Base-by-base conservation (phyloP, 2,797 vertebrate species). In the Thalassophryne amazonica region DNA sequence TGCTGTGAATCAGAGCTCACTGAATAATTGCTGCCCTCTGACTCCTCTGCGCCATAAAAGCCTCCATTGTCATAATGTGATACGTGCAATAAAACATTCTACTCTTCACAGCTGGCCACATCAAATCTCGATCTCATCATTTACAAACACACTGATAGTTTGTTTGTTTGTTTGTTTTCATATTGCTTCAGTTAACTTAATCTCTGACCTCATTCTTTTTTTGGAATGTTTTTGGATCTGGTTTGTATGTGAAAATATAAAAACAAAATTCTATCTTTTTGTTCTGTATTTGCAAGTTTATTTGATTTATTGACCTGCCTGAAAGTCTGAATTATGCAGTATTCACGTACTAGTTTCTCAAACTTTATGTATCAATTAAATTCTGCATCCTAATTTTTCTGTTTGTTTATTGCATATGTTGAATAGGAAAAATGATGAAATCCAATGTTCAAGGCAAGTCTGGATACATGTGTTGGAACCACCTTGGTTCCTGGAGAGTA, bases 1-100 rank as follows among this genome's bases (percentile, higher is more conserved):
- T 2, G n/a, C 25, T 8, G 41, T 58, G 64, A 69, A 55, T 70
- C 43, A 60, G 2, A 65, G 22, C 12, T 17, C 19, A 37, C 11
- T 51, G 34, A 63, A 63, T 60, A 57, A 71, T 50, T n/a, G 6
- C 31, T 40, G 13, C 30, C 6, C 22, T 30, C 23, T 33, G 19
- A 24, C 20, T 32, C 32, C 60, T 16, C 60, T 28, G 31, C 43
- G 46, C 21, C 11, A 46, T 40, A 41, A 53, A 60, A 42, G 40
- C 22, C 28, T 47, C 36, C 10, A 16, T 3, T 49, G 22, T 48
- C 63, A 67, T n/a, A 10, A 57, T 53, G n/a, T 13, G 25, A 50
- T 13, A 4, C 13, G 14, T 21, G 33, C 51, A 50, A 57, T 57
- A 30, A 65, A 66, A 51, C 12, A 27, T 30, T 15, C 43, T 17